Percentiles rank a stretch among this genome's conserved stretches.
Conservation (phyloP, 2,888 invertebrate genomes). For the Automeris io region DNA sequence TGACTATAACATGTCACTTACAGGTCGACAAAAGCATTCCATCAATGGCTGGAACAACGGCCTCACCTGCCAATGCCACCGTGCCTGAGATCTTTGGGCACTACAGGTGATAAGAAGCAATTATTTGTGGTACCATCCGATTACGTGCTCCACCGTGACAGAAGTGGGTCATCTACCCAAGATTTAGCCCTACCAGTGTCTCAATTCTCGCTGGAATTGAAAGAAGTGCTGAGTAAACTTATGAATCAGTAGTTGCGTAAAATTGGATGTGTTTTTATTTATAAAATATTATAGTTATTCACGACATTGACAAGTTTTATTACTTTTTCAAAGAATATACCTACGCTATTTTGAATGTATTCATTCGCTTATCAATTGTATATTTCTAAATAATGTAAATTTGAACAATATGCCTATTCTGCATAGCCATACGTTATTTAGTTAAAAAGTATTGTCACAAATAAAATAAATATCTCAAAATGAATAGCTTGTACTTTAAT, state of each 20-base stretch:
- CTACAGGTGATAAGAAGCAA: conserved; percentile 42
- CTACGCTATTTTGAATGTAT: neutral
- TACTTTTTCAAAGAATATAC: neutral
- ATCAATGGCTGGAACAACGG: conserved; percentile 43
- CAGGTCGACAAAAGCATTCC: conserved; percentile 65
- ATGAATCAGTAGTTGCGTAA: conserved; percentile 34
- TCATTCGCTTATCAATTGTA: no score
- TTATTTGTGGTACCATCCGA: conserved; percentile 61
- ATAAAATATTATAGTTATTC: neutral
- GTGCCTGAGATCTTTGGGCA: conserved; percentile 32
- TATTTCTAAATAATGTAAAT: no score
- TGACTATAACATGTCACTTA: conserved; percentile 10
- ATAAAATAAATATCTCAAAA: no score
- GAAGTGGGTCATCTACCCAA: conserved; percentile 27
- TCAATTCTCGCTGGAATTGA: conserved; percentile 54
- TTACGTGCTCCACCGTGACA: conserved; percentile 40
- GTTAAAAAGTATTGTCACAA: no score
- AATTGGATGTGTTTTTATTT: neutral
- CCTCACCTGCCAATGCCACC: conserved; percentile 55
- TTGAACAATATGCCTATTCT: no score
- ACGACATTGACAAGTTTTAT: neutral
- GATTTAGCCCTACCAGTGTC: conserved; percentile 60
- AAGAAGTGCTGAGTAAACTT: conserved; percentile 57
- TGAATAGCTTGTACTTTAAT: no score
- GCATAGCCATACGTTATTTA: no score